Percentiles rank a stretch among this genome's conserved stretches.
Conservation (phyloP, 1,140 invertebrate species). For the Drosophila elegans region DNA sequence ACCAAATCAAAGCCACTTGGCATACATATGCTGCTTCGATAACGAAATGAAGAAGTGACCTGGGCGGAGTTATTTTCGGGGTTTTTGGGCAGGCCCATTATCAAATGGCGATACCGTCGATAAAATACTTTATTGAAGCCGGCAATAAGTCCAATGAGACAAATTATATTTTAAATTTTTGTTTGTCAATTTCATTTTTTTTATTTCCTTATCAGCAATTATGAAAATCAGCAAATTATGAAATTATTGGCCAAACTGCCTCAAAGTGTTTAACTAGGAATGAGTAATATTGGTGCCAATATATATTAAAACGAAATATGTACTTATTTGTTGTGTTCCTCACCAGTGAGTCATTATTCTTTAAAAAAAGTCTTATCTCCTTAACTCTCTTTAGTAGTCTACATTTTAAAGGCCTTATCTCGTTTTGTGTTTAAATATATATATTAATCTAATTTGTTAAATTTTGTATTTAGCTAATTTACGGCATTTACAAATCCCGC, state of each 20-base stretch:
- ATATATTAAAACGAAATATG: constrained; percentile 13
- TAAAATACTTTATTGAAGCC: constrained; percentile 68
- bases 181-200: constrained; percentile 35
- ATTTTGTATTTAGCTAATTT: constrained; percentile 35
- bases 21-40: constrained; percentile 53
- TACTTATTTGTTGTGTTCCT: background rate
- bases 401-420: constrained; percentile 7
- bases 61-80: constrained; percentile 24
- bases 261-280: background rate
- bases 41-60: constrained; percentile 51
- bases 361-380: background rate
- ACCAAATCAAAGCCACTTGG: constrained; percentile 56
- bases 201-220: constrained; percentile 38
- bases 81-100: constrained; percentile 38
- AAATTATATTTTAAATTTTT: constrained; percentile 66
- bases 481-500: constrained; percentile 3
- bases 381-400: background rate
- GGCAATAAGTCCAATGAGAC: constrained; percentile 63
- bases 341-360: constrained; percentile 13
- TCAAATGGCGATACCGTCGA: constrained; percentile 70
- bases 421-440: background rate
- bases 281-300: constrained; percentile 5
- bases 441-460: constrained; percentile 7
- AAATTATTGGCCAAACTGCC: constrained; percentile 5
- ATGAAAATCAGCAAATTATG: constrained; percentile 1